These are phyloP conservation scores for Steatornis caripensis DNA, from an alignment of 2,113 vertebrate species.

Conservation along the genomic window DNA sequence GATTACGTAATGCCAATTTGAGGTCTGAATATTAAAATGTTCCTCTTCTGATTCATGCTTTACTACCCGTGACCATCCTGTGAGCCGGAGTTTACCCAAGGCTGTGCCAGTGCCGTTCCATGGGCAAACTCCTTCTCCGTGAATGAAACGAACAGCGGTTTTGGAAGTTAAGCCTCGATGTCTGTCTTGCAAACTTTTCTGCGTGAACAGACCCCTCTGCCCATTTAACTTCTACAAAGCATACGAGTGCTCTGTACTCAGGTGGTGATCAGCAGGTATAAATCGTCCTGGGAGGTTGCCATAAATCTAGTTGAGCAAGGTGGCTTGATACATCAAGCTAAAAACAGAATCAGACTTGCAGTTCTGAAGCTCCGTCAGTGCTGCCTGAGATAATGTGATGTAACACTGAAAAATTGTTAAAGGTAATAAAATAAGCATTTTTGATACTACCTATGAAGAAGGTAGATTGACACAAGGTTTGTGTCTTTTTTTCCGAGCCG, in stretches of 20 bases:
- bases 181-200: not conserved
- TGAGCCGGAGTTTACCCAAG: not conserved
- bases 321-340: not conserved
- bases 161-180: not conserved
- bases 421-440: not conserved
- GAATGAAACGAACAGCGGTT: not conserved
- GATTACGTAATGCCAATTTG: not conserved
- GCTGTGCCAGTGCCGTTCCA: not conserved
- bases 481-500: not conserved
- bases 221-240: not conserved
- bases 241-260: accelerated
- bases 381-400: not conserved
- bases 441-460: not conserved
- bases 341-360: not conserved
- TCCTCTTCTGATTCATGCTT: not conserved
- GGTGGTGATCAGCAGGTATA: not conserved
- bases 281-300: not conserved
- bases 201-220: not conserved
- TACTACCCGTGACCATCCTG: not conserved
- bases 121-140: not conserved
- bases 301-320: not conserved
- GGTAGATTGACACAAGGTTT: not conserved
- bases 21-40: not conserved
- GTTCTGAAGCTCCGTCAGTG: not conserved
- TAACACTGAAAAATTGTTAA: not conserved